Base-by-base conservation (phyloP, 2,888 invertebrate species). In the Odontocolon sp. region DNA sequence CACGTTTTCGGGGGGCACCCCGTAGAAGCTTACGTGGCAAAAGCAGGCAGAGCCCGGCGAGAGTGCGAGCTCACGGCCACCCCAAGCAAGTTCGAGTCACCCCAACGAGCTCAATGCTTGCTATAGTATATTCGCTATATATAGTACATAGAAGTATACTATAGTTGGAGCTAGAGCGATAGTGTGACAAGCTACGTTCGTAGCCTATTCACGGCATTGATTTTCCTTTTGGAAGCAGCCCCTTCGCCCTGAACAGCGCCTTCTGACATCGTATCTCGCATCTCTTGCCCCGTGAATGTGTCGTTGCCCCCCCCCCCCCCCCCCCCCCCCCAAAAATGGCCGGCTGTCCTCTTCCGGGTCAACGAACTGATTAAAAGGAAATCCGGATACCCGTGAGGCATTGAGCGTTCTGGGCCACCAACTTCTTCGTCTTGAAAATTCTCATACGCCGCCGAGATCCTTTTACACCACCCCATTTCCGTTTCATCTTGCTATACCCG, bases 121-220 rank as follows among this genome's bases (percentile, higher is more conserved):
- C 67, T 42, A 45, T 47, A 47, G 11, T 50, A 52, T 47, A 50
- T 18, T 21, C 21, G 18, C 33, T 31, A 40, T 23, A 50, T 40
- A 45, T 33, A 26, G 28, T 52, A 59, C 16, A 36, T 68, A 52
- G 72, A 31, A 42, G 31, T 31, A 67, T 16, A 56, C 56, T 50
- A 67, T 42, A 56, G 16, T 14, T 56, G 40, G 56, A 63, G 54
- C 52, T 26, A 56, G 54, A 72, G 68, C 73, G 77, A 81, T 81
- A 81, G 80, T 81, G 80, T 81, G 80, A 81, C 81, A 80, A 78
- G 73, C 81, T 80, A 77, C 66, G 73, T 73, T 77, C 73, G 69
- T 73, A 85, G 86, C 86, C 86, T 83, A 86, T 88, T 87, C 86
- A 82, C 86, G 76, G 86, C 88, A 88, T 88, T 87, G 88, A 88